These are phyloP conservation scores for Apodemus sylvaticus DNA, from an alignment of 2,113 vertebrate species.

Conservation along the genomic window DNA sequence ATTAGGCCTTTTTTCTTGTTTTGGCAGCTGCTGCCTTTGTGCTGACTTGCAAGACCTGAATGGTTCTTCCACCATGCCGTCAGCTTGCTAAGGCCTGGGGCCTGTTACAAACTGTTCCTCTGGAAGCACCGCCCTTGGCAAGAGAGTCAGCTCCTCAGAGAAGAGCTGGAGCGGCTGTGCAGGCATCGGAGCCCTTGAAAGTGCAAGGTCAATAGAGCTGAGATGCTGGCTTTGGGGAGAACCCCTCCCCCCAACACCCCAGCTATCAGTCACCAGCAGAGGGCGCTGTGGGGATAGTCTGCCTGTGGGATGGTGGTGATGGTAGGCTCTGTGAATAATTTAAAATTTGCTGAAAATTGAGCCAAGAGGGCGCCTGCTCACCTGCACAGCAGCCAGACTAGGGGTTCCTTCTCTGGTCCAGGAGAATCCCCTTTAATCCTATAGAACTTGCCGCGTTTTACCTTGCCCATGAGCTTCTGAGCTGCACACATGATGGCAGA, in stretches of 20 bases:
- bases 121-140: neutral
- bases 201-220: neutral
- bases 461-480: neutral
- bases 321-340: neutral
- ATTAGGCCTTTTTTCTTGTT: neutral
- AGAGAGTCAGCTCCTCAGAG: neutral
- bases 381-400: neutral
- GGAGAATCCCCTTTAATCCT: neutral
- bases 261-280: neutral
- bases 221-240: neutral
- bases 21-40: neutral
- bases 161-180: neutral
- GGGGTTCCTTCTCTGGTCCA: neutral
- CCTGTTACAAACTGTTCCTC: neutral
- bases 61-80: neutral
- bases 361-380: neutral
- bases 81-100: neutral
- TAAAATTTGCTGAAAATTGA: conserved; percentile 1
- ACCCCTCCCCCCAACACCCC: too few species aligned
- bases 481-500: neutral
- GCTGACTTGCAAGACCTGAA: neutral
- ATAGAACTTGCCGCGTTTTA: neutral
- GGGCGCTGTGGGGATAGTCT: neutral
- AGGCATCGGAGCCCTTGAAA: neutral
- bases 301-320: accelerated